Percentiles rank a stretch among this genome's conserved stretches.
phyloP scores from a whole-genome alignment of 2,113 vertebrate species.

The Sinosuthora webbiana region DNA sequence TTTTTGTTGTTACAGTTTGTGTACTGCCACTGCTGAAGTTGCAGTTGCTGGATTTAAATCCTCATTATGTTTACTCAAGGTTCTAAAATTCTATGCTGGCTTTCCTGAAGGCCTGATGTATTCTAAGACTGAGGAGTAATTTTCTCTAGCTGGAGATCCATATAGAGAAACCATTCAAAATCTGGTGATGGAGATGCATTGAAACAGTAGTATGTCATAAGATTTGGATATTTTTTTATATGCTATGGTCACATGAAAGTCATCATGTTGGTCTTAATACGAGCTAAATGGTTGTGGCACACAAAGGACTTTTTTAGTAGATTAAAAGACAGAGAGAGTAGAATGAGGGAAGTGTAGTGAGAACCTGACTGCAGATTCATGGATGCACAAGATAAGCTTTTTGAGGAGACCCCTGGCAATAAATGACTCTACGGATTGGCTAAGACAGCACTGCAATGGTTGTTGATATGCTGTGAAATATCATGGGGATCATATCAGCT shows the following conservation, averaged over 20 bases:
- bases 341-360: not conserved
- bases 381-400: not conserved
- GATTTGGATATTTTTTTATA: rapidly evolving
- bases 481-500: not conserved
- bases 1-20: not conserved
- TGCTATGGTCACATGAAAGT: not conserved
- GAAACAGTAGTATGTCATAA: not conserved
- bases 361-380: not conserved
- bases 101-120: not conserved
- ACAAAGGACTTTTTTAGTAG: not conserved
- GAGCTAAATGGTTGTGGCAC: not conserved
- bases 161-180: not conserved
- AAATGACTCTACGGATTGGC: rapidly evolving
- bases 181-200: not conserved
- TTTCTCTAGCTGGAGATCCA: not conserved
- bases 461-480: not conserved
- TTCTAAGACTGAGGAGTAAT: not conserved
- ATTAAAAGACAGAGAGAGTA: not conserved
- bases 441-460: not conserved
- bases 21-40: not conserved
- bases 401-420: not conserved
- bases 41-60: not conserved
- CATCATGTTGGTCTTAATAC: not conserved
- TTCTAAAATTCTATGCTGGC: not conserved
- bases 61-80: not conserved